Evolutionary conservation across 2,888 invertebrate genomes (phyloP).

Genomic region (Seira musarum): DNA sequence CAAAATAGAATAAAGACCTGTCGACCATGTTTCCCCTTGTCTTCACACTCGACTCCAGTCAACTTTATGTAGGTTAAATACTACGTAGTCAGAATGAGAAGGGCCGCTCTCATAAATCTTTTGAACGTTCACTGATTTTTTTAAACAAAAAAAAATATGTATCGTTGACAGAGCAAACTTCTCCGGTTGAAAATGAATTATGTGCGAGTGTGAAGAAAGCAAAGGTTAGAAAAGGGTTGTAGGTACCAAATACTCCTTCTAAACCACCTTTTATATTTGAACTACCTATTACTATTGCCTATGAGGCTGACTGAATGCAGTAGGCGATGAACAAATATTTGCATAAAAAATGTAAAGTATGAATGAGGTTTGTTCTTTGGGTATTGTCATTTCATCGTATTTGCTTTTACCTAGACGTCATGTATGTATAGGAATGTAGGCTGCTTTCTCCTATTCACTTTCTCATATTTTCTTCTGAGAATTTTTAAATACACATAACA

Average conservation of each 20-base stretch:
- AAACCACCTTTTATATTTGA: background rate
- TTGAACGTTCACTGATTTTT: slow-evolving; percentile 52
- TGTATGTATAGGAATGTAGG: too few relatives aligned
- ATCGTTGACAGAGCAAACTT: slow-evolving; percentile 35
- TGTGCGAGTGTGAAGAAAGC: slow-evolving; percentile 11
- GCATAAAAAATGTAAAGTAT: slow-evolving; percentile 43
- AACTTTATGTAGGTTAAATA: slow-evolving; percentile 24
- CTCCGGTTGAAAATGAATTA: slow-evolving; percentile 12
- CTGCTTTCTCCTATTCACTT: slow-evolving; percentile 4
- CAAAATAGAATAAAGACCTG: background rate
- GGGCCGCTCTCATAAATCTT: slow-evolving; percentile 52
- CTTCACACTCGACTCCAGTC: slow-evolving; percentile 7
- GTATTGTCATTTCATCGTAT: background rate
- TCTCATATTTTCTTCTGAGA: too few relatives aligned
- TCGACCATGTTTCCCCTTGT: slow-evolving; percentile 6
- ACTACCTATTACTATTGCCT: background rate
- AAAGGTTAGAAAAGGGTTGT: background rate
- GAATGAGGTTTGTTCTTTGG: slow-evolving; percentile 23
- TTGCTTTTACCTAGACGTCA: slow-evolving; percentile 13
- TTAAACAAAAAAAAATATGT: slow-evolving; percentile 25
- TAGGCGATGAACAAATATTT: slow-evolving; percentile 44
- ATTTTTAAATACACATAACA: too few relatives aligned
- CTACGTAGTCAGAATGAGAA: slow-evolving; percentile 46
- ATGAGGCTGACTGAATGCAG: background rate
- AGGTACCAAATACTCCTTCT: background rate